Base-by-base conservation (phyloP, 1,140 invertebrate genomes). In the Bombus impatiens region DNA sequence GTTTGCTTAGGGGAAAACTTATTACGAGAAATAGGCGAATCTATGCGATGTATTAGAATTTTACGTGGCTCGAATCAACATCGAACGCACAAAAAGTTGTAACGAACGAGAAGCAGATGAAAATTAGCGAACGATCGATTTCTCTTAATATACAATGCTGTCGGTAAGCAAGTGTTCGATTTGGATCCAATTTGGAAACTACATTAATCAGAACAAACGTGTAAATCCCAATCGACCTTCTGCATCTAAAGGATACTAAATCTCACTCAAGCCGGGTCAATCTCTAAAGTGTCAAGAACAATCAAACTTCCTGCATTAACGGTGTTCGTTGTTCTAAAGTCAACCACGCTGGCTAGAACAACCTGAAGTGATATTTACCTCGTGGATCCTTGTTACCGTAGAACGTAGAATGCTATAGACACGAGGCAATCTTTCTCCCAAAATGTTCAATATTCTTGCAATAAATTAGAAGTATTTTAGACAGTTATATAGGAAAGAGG, bases 231-330 rank as follows among this genome's bases (percentile, higher is more conserved):
- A 35, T 78, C n/a, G 6, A 42, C 15, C 40, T 15, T 42, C 10
- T 44, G 28, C 13, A 22, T 13, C 5, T 13, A 22, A 53, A 53
- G 78, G 65, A 70, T 70, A 68, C 78, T 80, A 70, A 80, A 70
- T 80, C 78, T 42, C 35, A 42, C 59, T 25, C 25, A 22, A 37
- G 42, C 42, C 25, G 32, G 78, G 78, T 80, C 78, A 80, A 80
- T 80, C 44, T 25, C 65, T 15, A 32, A 70, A 80, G 78, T 70
- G 65, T 80, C 78, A 53, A 18, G 78, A 80, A 80, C 78, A 70
- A 80, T 80, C 62, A 68, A 80, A 80, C 40, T 80, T 70, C n/a
- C 44, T 32, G 65, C 42, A 70, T 53, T 53, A 47, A 70, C 62
- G 5, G 78, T 35, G 78, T 70, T n/a, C 28, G 37, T 42, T 65